These are phyloP conservation scores for Hoplostethus atlanticus DNA, from an alignment of 2,797 vertebrate species.

Conservation along the genomic window DNA sequence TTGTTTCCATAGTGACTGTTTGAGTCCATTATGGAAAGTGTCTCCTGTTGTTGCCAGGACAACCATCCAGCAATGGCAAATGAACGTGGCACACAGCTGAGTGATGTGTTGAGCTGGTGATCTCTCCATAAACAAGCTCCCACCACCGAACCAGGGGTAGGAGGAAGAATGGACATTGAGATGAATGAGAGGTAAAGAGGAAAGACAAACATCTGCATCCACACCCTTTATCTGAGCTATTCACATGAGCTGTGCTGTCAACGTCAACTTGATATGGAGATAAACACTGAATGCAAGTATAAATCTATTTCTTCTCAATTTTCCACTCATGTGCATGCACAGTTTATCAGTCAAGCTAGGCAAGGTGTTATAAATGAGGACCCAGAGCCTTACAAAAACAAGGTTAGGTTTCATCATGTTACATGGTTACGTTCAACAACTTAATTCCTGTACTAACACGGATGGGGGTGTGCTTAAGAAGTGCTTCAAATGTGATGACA, in stretches of 20 bases:
- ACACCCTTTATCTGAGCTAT: neutral
- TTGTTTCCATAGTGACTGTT: conserved; percentile 90
- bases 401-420: conserved; percentile 25
- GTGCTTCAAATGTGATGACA: conserved; percentile 37
- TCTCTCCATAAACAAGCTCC: conserved; percentile 76
- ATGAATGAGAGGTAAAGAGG: conserved; percentile 33
- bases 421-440: conserved; percentile 24
- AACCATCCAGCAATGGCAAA: conserved; percentile 85
- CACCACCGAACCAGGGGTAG: conserved; percentile 52
- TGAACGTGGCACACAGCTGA: conserved; percentile 76
- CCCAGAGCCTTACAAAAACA: conserved; percentile 20
- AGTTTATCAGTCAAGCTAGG: neutral
- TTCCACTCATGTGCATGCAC: neutral
- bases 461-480: conserved; percentile 62
- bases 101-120: conserved; percentile 74
- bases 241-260: conserved; percentile 1
- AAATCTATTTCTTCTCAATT: neutral
- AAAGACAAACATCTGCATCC: conserved; percentile 9
- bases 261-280: neutral
- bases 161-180: conserved; percentile 39
- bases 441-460: conserved; percentile 66
- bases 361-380: conserved; percentile 13
- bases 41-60: conserved; percentile 88
- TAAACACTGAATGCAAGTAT: neutral
- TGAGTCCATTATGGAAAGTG: conserved; percentile 88